These are phyloP conservation scores for Prostheceraeus crozeri DNA, from an alignment of 2,888 invertebrate species.

Conservation along the genomic window DNA sequence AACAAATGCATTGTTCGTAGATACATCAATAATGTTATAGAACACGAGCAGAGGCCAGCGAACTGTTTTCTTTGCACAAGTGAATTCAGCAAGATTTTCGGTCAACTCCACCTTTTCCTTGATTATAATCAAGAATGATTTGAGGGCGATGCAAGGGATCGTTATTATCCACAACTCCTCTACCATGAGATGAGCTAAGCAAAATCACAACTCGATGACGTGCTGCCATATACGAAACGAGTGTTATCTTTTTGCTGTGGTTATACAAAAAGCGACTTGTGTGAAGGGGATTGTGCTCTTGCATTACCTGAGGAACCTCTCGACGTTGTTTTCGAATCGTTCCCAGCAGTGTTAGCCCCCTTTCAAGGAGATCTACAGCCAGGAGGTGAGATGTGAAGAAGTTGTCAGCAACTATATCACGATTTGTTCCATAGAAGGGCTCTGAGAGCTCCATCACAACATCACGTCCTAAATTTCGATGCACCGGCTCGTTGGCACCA, in stretches of 20 bases:
- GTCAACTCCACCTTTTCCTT: conserved; percentile 4
- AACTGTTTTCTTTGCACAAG: not conserved
- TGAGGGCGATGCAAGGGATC: not conserved
- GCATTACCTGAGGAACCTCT: not conserved
- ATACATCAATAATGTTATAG: conserved; percentile 12
- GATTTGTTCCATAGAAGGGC: conserved; percentile 9
- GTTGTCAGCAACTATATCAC: conserved; percentile 10
- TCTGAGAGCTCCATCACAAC: not conserved
- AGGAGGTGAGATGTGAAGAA: conserved; percentile 13
- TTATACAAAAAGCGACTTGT: not conserved
- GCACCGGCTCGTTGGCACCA: conserved; percentile 3
- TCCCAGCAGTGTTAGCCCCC: not conserved
- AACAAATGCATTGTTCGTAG: conserved; percentile 7
- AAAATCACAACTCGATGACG: not conserved
- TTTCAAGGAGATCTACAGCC: conserved; percentile 6
- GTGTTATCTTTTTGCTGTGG: not conserved
- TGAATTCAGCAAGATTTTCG: conserved; percentile 8
- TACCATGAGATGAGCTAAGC: conserved; percentile 13
- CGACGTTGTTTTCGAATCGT: conserved; percentile 6
- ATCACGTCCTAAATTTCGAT: conserved; percentile 5
- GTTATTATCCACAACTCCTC: not conserved
- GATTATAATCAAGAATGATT: not conserved
- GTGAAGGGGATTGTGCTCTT: not conserved
- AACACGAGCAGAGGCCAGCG: not conserved
- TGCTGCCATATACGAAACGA: conserved; percentile 5